Evolutionary conservation across 2,797 vertebrate species (phyloP).

Genomic region (Anguilla megastoma): DNA sequence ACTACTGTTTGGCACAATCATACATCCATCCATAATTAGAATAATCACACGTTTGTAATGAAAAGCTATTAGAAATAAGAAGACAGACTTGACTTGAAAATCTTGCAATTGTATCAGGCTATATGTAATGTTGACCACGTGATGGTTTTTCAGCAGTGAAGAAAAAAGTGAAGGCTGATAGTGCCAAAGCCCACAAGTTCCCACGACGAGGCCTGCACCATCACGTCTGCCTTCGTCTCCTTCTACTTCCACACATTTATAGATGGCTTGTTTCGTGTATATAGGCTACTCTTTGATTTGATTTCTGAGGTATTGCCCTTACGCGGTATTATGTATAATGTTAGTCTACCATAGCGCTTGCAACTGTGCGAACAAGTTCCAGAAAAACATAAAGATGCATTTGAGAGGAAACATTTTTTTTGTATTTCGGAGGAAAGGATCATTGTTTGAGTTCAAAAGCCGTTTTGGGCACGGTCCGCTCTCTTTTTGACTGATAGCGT

Average conservation of each 20-base stretch:
- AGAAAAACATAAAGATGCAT: not conserved
- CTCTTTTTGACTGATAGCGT: constrained; percentile 86
- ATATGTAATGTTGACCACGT: not conserved
- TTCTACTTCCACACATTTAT: not conserved
- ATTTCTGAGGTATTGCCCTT: not conserved
- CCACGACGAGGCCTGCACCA: not conserved
- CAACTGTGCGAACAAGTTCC: not conserved
- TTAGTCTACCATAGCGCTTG: not conserved
- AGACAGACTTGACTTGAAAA: not conserved
- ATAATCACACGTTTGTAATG: not conserved
- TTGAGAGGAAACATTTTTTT: constrained; percentile 45
- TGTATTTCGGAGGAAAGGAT: constrained; percentile 57
- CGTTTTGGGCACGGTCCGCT: constrained; percentile 72
- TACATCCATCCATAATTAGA: not conserved
- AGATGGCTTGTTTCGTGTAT: not conserved
- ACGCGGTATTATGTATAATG: not conserved
- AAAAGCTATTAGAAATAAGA: not conserved
- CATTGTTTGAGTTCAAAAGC: constrained; percentile 75
- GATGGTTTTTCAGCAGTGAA: not conserved
- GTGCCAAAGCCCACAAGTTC: not conserved
- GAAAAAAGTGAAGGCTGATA: not conserved
- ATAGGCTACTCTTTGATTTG: not conserved
- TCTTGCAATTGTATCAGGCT: not conserved
- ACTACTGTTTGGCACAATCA: not conserved
- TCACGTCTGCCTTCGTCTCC: not conserved